Conservation (phyloP, 2,113 vertebrate genomes). For the Cyanoderma ruficeps region DNA sequence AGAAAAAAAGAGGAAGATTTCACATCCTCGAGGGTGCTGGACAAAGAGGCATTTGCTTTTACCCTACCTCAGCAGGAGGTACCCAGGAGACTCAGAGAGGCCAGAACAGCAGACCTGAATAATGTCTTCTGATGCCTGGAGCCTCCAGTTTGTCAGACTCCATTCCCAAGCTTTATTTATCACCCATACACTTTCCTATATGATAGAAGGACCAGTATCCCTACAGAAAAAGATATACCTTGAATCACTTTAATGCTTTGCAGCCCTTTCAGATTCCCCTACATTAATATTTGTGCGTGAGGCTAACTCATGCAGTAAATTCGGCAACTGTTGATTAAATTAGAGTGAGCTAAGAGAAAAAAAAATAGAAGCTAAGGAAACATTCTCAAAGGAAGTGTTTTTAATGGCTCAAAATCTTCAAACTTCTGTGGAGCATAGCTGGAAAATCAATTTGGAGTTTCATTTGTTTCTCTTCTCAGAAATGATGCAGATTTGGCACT, state of each 20-base stretch:
- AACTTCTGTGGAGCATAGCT: neutral
- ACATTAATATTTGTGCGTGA: neutral
- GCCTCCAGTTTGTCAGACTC: neutral
- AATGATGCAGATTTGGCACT: neutral
- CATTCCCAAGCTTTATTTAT: neutral
- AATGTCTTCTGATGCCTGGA: neutral
- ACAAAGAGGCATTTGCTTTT: neutral
- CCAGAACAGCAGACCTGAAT: neutral
- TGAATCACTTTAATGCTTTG: neutral
- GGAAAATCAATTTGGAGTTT: neutral
- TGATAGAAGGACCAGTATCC: neutral
- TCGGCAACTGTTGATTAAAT: neutral
- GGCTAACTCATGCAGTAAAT: neutral
- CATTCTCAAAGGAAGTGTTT: neutral
- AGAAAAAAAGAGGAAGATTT: neutral
- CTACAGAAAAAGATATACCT: neutral
- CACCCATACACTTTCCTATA: neutral
- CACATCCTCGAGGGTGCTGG: fast-evolving
- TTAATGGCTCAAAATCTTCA: neutral
- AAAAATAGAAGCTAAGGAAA: neutral
- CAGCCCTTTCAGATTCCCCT: neutral
- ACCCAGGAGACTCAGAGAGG: neutral
- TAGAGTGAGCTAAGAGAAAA: neutral
- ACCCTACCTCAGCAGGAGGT: neutral
- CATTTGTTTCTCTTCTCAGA: neutral